phyloP scores from a whole-genome alignment of 2,888 invertebrate species.

The Dicranocentrus wangi region DNA sequence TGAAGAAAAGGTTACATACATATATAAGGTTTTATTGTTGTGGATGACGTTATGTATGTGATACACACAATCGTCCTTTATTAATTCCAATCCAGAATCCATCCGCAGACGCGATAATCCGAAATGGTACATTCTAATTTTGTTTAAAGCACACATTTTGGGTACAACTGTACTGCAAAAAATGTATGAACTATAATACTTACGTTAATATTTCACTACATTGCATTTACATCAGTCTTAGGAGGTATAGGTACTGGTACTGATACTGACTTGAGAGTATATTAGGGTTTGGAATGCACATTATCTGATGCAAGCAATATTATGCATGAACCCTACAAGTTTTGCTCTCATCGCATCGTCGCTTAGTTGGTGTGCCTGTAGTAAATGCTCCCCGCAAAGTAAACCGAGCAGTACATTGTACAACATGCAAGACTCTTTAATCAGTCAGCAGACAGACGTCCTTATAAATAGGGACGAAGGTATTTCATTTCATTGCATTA shows the following conservation, averaged over 20 bases:
- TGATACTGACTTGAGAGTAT: too few species aligned
- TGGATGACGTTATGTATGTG: neutral
- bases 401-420: too few species aligned
- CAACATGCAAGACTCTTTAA: neutral
- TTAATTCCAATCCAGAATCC: neutral
- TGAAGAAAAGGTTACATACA: neutral
- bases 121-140: neutral
- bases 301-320: too few species aligned
- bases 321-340: too few species aligned
- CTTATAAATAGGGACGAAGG: slow-evolving; percentile 4
- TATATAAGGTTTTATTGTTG: slow-evolving; percentile 10
- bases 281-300: too few species aligned
- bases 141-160: neutral
- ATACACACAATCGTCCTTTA: slow-evolving; percentile 20
- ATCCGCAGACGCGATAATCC: neutral
- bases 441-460: slow-evolving; percentile 6
- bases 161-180: neutral
- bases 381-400: too few species aligned
- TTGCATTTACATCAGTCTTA: neutral
- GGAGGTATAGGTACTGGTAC: too few species aligned
- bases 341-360: too few species aligned
- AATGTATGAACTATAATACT: neutral
- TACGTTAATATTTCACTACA: neutral
- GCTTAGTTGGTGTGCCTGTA: too few species aligned
- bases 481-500: neutral